Conservation (phyloP, 2,797 vertebrate genomes). For the Arctocebus calabarensis region DNA sequence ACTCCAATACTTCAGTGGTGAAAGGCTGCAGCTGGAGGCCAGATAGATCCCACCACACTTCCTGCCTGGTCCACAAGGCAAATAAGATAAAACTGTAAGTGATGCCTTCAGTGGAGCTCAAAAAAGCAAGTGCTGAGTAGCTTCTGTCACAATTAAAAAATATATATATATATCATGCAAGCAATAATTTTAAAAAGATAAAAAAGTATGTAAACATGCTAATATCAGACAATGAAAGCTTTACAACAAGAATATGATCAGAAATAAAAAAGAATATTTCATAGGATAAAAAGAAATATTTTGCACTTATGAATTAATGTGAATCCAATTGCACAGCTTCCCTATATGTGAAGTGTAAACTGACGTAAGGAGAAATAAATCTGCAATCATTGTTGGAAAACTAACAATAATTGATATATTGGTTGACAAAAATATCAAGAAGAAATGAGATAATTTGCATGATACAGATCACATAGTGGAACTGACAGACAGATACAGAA, state of each 20-base stretch:
- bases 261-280: neutral
- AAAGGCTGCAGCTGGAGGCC: neutral
- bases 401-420: neutral
- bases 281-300: slow-evolving; percentile 15
- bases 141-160: neutral
- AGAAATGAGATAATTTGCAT: slow-evolving; percentile 13
- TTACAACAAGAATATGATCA: neutral
- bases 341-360: slow-evolving; percentile 3
- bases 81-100: neutral
- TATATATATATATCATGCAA: neutral
- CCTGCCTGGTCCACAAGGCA: neutral
- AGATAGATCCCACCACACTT: neutral
- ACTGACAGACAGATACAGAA: neutral
- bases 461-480: neutral
- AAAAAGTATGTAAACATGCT: neutral
- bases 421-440: slow-evolving; percentile 36
- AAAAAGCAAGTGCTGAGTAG: neutral
- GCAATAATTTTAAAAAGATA: neutral
- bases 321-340: neutral
- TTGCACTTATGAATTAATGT: neutral
- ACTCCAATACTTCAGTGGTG: neutral
- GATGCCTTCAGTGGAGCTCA: neutral
- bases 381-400: neutral
- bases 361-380: neutral
- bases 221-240: neutral